Base-by-base conservation (phyloP, 2,113 vertebrate genomes). In the Taxidea taxus region DNA sequence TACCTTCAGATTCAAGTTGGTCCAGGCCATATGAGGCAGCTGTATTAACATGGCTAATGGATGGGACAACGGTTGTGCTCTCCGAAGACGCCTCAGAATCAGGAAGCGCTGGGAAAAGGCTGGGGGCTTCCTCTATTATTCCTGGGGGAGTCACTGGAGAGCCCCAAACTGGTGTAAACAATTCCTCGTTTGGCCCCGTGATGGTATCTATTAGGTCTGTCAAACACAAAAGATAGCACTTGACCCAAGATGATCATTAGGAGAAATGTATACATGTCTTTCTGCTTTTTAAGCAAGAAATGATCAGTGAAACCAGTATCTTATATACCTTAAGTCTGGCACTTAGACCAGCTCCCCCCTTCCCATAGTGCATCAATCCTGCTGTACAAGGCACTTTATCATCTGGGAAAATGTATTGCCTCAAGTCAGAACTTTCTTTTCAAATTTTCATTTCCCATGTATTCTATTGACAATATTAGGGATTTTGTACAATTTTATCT, bases 1-100 rank as follows among this genome's bases (percentile, higher is more conserved):
- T 99, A 99, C 99, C 99, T 99, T 99, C 99, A 44, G 99, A 99
- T 98, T 99, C 99, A 81, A 99, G 98, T 94, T 94, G 98, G 12
- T 99, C 98, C 95, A 99, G 95, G 31, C 99, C 99, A 3, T 98
- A 99, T 37, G 98, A 98, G 42, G 98, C 97, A 25, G 98, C 98
- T 0, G 98, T 98, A 31, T 96, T 98, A 29, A 98, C 90, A 86
- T 16, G 97, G 96, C 97, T 98, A 9, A 78, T 68, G 0, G 98
- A 66, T 0, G 98, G 97, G 6, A 96, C 77, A 1, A 92, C 62
- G 20, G 98, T 98, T 70, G 98, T 98, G 95, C 97, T 97, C 47
- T 96, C 97, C 18, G 98, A 96, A 3, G 98, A 92, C 0, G 42
- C 6, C 90, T 96, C n/a, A 1, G 98, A 93, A 37, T 97, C 97